phyloP scores from a whole-genome alignment of 2,888 invertebrate genomes.

The Pocota personata region DNA sequence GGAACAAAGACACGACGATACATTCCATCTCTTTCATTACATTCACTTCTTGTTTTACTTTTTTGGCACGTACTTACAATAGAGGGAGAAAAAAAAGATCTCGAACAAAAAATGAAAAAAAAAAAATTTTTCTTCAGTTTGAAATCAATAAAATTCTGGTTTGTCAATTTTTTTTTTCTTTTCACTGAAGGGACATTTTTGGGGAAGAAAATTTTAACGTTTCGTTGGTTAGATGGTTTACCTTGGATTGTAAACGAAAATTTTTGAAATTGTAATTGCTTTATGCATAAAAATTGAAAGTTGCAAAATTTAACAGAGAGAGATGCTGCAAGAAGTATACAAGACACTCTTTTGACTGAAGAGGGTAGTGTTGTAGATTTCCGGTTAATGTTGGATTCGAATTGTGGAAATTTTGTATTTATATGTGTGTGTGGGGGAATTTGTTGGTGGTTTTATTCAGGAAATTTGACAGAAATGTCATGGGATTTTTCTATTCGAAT shows the following conservation, averaged over 20 bases:
- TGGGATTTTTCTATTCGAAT: background rate
- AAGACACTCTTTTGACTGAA: conserved; percentile 73
- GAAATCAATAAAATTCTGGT: conserved; percentile 69
- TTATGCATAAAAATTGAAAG: conserved; percentile 61
- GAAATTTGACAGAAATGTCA: background rate
- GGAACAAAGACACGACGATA: conserved; percentile 53
- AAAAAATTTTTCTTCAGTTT: conserved; percentile 37
- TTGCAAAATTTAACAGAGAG: conserved; percentile 62
- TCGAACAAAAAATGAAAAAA: conserved; percentile 54
- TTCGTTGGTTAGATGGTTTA: conserved; percentile 31
- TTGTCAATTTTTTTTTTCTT: conserved; percentile 35
- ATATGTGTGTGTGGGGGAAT: background rate
- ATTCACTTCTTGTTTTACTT: conserved; percentile 54
- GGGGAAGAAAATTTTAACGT: conserved; percentile 17
- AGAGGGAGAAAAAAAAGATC: conserved; percentile 19
- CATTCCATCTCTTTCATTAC: conserved; percentile 52
- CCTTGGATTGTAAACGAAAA: conserved; percentile 57
- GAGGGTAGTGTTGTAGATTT: conserved; percentile 66
- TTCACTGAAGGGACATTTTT: conserved; percentile 24
- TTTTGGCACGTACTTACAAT: conserved; percentile 58
- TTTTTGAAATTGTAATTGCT: conserved; percentile 40
- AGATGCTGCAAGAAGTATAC: conserved; percentile 71
- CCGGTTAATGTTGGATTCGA: conserved; percentile 66
- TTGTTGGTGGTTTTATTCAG: background rate
- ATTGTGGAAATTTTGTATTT: conserved; percentile 38